Percentiles rank a stretch among this genome's conserved stretches.
These are phyloP conservation scores for Platalea minor DNA, from an alignment of 2,797 vertebrate genomes.

Conservation along the genomic window DNA sequence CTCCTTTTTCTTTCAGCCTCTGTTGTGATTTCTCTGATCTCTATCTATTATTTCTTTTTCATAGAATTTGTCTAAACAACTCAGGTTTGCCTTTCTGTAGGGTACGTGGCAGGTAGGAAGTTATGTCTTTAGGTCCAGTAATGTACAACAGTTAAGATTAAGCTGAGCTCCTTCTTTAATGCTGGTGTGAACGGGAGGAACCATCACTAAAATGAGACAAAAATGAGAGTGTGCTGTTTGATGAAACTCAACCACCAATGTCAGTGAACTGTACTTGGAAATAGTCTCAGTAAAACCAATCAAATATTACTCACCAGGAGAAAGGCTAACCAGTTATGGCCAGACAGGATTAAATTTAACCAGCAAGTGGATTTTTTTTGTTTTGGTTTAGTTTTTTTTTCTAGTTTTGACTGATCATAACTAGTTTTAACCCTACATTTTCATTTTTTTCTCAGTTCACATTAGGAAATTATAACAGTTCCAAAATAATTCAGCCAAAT, in stretches of 20 bases:
- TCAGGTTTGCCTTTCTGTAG: slow-evolving; percentile 46
- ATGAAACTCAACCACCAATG: neutral
- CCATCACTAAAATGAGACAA: neutral
- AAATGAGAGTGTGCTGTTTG: neutral
- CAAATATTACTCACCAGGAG: neutral
- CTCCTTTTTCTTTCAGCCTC: slow-evolving; percentile 64
- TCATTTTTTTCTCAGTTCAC: neutral
- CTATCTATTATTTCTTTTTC: slow-evolving; percentile 60
- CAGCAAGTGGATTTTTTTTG: neutral
- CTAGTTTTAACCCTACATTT: neutral
- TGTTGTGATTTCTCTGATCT: slow-evolving; percentile 65
- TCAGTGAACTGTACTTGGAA: neutral
- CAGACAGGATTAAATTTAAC: neutral
- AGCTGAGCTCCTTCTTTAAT: neutral
- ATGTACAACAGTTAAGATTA: neutral
- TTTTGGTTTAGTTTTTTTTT: too few relatives aligned
- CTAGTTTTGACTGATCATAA: neutral
- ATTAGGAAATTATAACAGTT: neutral
- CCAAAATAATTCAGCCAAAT: neutral
- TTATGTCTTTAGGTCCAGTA: slow-evolving; percentile 15
- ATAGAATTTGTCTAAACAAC: slow-evolving; percentile 66
- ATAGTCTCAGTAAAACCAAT: slow-evolving; percentile 16
- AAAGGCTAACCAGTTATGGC: neutral
- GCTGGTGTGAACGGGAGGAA: neutral
- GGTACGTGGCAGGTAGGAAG: slow-evolving; percentile 16